Percentiles rank a stretch among this genome's conserved stretches.
These are phyloP conservation scores for Brachyistius frenatus DNA, from an alignment of 2,113 vertebrate species.

Conservation along the genomic window DNA sequence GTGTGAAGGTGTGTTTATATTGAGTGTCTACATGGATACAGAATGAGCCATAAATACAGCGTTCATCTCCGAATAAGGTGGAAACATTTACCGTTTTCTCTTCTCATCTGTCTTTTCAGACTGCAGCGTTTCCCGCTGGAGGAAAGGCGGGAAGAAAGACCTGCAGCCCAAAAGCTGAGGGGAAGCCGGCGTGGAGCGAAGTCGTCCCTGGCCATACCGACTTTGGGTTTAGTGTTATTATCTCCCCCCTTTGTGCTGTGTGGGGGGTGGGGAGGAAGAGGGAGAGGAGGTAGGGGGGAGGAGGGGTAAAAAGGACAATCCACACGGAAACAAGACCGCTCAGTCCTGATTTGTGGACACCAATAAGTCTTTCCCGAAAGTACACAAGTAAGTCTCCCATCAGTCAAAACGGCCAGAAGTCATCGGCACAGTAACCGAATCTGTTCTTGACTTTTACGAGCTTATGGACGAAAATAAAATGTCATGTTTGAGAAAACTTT, in stretches of 20 bases:
- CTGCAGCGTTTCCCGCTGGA: slow-evolving; percentile 68
- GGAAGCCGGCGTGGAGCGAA: slow-evolving; percentile 24
- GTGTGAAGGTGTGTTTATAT: too few relatives aligned
- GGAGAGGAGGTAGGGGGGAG: not conserved
- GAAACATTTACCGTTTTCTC: not conserved
- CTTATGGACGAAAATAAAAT: slow-evolving; percentile 3
- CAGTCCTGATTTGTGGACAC: slow-evolving; percentile 46
- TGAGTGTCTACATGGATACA: too few relatives aligned
- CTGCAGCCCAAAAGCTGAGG: slow-evolving; percentile 49
- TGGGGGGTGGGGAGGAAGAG: not conserved
- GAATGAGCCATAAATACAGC: too few relatives aligned
- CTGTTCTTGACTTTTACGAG: slow-evolving; percentile 3
- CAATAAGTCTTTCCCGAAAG: slow-evolving; percentile 42
- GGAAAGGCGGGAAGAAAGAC: slow-evolving; percentile 69
- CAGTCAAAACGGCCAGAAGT: not conserved
- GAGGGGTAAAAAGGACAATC: slow-evolving; percentile 28
- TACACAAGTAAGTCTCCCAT: slow-evolving; percentile 8
- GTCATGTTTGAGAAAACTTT: slow-evolving; percentile 9
- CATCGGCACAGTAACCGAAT: not conserved
- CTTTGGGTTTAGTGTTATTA: slow-evolving; percentile 27
- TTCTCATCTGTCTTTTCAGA: slow-evolving; percentile 67
- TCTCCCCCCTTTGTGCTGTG: slow-evolving; percentile 12
- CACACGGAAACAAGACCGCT: slow-evolving; percentile 30
- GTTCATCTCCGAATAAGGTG: too few relatives aligned
- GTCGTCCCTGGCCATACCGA: slow-evolving; percentile 16